Conservation (phyloP, 2,888 invertebrate genomes). For the Macroteleia sp. region DNA sequence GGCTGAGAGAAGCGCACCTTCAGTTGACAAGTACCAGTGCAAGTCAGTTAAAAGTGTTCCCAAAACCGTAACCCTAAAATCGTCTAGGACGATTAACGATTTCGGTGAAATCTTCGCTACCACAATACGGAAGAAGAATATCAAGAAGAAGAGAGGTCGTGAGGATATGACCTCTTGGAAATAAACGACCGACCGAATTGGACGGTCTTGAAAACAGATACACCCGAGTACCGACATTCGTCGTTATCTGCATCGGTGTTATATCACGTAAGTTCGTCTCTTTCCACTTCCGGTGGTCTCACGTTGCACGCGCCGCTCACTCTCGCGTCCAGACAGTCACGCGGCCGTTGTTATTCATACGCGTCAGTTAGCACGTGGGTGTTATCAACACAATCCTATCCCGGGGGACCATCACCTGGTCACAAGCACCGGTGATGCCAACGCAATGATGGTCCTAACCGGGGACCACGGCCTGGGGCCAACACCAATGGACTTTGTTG, state of each 20-base stretch:
- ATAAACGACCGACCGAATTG: background rate
- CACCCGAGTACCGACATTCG: background rate
- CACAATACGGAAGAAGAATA: too few relatives aligned
- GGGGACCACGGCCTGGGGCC: background rate
- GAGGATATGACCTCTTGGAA: background rate
- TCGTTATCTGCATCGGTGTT: slow-evolving; percentile 25
- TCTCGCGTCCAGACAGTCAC: slow-evolving; percentile 16
- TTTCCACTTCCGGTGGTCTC: slow-evolving; percentile 45
- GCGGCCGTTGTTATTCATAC: slow-evolving; percentile 25
- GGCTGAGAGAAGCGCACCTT: too few relatives aligned
- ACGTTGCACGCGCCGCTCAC: slow-evolving; percentile 24
- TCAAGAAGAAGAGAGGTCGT: too few relatives aligned
- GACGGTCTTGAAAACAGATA: slow-evolving; percentile 7
- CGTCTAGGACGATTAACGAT: too few relatives aligned
- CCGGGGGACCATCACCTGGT: too few relatives aligned
- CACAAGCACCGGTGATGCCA: slow-evolving; percentile 32
- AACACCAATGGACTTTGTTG: slow-evolving; percentile 45
- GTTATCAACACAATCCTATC: slow-evolving; percentile 25
- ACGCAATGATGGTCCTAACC: slow-evolving; percentile 1
- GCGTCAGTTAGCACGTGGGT: slow-evolving; percentile 45
- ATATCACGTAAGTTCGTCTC: slow-evolving; percentile 42
- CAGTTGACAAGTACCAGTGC: too few relatives aligned
- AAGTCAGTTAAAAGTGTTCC: too few relatives aligned
- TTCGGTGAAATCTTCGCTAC: too few relatives aligned
- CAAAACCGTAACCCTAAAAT: too few relatives aligned